Percentiles rank a stretch among this genome's conserved stretches.
Evolutionary conservation across 2,888 invertebrate genomes (phyloP).

Genomic region (Chrysodeixis includens): DNA sequence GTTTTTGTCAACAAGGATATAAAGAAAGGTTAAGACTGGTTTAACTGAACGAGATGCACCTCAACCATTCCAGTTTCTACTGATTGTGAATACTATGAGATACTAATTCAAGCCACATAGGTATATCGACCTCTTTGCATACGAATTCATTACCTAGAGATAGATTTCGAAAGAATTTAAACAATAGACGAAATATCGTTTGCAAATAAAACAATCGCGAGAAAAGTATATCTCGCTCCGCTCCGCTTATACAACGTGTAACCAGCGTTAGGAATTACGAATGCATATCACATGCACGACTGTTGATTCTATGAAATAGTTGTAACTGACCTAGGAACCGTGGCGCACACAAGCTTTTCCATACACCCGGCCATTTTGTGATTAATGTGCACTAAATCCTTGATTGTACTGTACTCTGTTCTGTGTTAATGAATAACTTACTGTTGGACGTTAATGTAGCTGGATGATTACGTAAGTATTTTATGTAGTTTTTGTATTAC

Average conservation of each 20-base stretch:
- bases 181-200: too few species aligned
- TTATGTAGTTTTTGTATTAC: constrained; percentile 11
- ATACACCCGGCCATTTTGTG: constrained; percentile 26
- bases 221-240: constrained; percentile 27
- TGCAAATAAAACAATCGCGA: constrained; percentile 8
- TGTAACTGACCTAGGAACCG: constrained; percentile 55
- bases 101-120: too few species aligned
- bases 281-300: constrained; percentile 40
- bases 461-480: constrained; percentile 35
- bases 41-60: too few species aligned
- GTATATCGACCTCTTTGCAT: too few species aligned
- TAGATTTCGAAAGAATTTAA: too few species aligned
- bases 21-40: too few species aligned
- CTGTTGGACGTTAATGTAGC: constrained; percentile 12
- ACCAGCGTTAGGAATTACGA: constrained; percentile 39
- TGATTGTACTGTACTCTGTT: constrained; percentile 20
- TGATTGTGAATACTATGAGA: too few species aligned
- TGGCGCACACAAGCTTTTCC: constrained; percentile 37
- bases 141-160: too few species aligned
- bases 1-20: background rate
- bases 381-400: constrained; percentile 21
- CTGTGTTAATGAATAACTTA: background rate
- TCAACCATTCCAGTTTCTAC: too few species aligned
- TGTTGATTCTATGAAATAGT: constrained; percentile 42
- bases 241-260: constrained; percentile 45